phyloP scores from a whole-genome alignment of 2,113 vertebrate species.

The Rhipidura dahli region DNA sequence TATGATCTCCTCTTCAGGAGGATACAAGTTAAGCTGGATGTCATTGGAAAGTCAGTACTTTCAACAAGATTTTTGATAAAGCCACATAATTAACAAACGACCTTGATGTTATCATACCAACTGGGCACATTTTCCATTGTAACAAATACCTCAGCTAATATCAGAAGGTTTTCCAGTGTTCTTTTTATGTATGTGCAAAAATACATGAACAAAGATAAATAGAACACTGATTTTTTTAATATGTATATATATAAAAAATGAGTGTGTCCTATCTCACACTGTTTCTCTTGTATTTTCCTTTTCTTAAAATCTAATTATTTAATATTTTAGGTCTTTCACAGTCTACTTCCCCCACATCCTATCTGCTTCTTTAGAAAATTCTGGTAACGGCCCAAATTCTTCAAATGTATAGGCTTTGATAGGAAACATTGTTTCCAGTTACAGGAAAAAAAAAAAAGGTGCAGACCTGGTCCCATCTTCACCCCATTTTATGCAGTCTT shows the following conservation, averaged over 20 bases:
- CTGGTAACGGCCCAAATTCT: neutral
- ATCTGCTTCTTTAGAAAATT: neutral
- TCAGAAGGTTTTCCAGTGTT: neutral
- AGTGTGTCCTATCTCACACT: neutral
- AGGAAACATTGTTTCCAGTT: neutral
- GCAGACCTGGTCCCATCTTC: neutral
- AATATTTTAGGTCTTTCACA: neutral
- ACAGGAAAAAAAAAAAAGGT: neutral
- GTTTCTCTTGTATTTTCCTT: neutral
- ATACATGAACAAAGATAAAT: neutral
- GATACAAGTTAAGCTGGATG: conserved; percentile 6
- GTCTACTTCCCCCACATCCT: neutral
- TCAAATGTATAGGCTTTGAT: neutral
- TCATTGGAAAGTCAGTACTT: conserved; percentile 44
- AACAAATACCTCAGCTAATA: neutral
- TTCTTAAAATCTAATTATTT: neutral
- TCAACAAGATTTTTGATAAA: conserved; percentile 61
- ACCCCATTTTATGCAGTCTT: neutral
- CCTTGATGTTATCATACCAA: conserved; percentile 54
- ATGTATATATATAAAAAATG: neutral
- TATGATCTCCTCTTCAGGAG: neutral
- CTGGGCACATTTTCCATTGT: neutral
- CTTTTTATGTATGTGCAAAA: neutral
- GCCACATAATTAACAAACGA: conserved; percentile 43
- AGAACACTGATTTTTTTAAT: neutral